Evolutionary conservation across 2,888 invertebrate genomes (phyloP).

Genomic region (Cyrtodaria siliqua): DNA sequence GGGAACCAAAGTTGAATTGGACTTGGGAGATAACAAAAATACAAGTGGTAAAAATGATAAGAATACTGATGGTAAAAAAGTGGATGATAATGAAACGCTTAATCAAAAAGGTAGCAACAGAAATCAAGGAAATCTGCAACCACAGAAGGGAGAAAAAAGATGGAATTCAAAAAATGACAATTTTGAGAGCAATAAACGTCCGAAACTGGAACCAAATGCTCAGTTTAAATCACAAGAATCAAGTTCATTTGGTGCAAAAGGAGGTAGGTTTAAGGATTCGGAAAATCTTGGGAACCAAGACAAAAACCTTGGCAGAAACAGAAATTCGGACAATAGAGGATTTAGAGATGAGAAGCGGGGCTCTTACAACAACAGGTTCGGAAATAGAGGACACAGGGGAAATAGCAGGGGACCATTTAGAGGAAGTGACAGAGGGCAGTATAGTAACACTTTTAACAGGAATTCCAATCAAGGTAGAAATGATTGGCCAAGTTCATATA

Average conservation of each 20-base stretch:
- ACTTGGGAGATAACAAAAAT: neutral
- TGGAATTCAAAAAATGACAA: neutral
- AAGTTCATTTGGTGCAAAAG: neutral
- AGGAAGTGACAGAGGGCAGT: too few relatives aligned
- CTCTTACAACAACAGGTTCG: too few relatives aligned
- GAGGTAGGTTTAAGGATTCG: too few relatives aligned
- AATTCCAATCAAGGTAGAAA: too few relatives aligned
- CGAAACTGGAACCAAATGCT: neutral
- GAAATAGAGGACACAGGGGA: too few relatives aligned
- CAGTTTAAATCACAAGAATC: neutral
- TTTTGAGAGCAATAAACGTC: neutral
- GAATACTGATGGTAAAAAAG: neutral
- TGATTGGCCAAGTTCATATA: too few relatives aligned
- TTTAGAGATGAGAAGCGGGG: too few relatives aligned
- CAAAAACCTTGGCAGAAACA: too few relatives aligned
- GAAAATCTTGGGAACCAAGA: too few relatives aligned
- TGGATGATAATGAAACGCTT: neutral
- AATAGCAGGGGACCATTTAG: too few relatives aligned
- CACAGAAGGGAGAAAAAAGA: neutral
- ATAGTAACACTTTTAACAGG: too few relatives aligned
- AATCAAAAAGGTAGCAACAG: neutral
- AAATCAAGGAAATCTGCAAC: neutral
- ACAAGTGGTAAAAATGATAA: neutral
- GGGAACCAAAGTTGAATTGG: constrained; percentile 3
- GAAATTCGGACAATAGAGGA: too few relatives aligned